Evolutionary conservation across 2,888 invertebrate genomes (phyloP).

Genomic region (Drosophila picticornis): DNA sequence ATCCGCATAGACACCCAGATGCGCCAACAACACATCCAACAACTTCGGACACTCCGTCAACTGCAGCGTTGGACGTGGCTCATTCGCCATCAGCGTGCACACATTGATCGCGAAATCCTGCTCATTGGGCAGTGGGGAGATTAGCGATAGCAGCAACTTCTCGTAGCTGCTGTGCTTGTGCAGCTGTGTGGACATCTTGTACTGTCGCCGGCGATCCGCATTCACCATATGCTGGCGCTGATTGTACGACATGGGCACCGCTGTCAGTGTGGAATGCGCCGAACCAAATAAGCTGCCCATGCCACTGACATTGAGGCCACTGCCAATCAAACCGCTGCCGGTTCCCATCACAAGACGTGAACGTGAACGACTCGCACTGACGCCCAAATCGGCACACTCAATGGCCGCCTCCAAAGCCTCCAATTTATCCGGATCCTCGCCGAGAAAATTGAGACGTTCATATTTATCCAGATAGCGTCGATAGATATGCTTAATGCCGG

Average conservation of each 20-base stretch:
- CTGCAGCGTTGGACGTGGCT: constrained; percentile 94
- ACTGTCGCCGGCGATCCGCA: constrained; percentile 88
- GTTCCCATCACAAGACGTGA: constrained; percentile 83
- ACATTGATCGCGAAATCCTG: constrained; percentile 99
- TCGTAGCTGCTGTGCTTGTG: constrained; percentile 92
- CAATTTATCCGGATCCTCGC: constrained; percentile 93
- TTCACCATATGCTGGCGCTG: constrained; percentile 91
- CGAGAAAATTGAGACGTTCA: constrained; percentile 95
- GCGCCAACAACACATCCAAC: constrained; percentile 95
- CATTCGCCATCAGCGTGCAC: constrained; percentile 97
- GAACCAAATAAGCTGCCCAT: constrained; percentile 78
- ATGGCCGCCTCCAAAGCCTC: constrained; percentile 87
- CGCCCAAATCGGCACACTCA: constrained; percentile 86
- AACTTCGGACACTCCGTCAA: constrained; percentile 94
- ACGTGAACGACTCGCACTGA: constrained; percentile 91
- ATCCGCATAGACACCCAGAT: constrained; percentile 97
- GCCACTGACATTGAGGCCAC: constrained; percentile 86
- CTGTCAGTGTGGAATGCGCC: constrained; percentile 63
- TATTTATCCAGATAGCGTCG: constrained; percentile 93
- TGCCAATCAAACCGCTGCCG: constrained; percentile 87
- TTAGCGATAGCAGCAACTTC: constrained; percentile 94
- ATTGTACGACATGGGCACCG: constrained; percentile 91
- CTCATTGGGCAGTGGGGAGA: constrained; percentile 99
- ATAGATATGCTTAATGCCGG: constrained; percentile 93
- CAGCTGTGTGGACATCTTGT: constrained; percentile 89